Base-by-base conservation (phyloP, 2,888 invertebrate species). In the Tromatobia lineatoria region DNA sequence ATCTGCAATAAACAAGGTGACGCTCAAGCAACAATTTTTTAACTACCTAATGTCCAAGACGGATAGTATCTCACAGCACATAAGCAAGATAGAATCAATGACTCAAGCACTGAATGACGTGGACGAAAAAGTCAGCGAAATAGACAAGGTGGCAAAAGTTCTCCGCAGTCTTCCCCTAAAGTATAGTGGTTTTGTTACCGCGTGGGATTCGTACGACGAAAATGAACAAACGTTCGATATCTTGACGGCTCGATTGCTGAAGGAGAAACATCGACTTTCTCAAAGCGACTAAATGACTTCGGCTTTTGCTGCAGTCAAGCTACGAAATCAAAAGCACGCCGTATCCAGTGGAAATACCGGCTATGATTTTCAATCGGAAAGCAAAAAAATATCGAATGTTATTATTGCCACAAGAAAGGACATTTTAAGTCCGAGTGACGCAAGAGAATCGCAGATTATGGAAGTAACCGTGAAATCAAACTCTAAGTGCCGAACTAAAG, bases 1-100 rank as follows among this genome's bases (percentile, higher is more conserved):
- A n/a, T 52, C 74, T 3, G 64, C 64, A 20, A 50, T 75, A 61
- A 75, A 75, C 61, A 75, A 64, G 50, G 75, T 75, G 45, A 67
- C 76, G 4, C 66, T 76, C 1, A 57, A 76, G 25, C 76, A 76
- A 45, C 66, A 76, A 11, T 76, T 76, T 8, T 76, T 76, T 6
- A 76, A 67, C 11, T 76, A 76, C 18, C 67, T 45, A 18, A 76
- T 76, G 76, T 42, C 52, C 18, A 20, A 52, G 52, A 52, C 52
- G 6, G 18, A 52, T 20, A 67, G 18, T 6, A 54, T 75, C 11
- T 64, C 75, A 15, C 52, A 75, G 25, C 66, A 75, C 38, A 54
- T 66, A 52, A 54, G 75, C 52, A 75, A 75, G 20, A 23, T 75
- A 13, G 75, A 75, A 29, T 75, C 66, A 15, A 66, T 64, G 64